These are phyloP conservation scores for Trinorchestia longiramus DNA, from an alignment of 1,140 invertebrate genomes.

Conservation along the genomic window DNA sequence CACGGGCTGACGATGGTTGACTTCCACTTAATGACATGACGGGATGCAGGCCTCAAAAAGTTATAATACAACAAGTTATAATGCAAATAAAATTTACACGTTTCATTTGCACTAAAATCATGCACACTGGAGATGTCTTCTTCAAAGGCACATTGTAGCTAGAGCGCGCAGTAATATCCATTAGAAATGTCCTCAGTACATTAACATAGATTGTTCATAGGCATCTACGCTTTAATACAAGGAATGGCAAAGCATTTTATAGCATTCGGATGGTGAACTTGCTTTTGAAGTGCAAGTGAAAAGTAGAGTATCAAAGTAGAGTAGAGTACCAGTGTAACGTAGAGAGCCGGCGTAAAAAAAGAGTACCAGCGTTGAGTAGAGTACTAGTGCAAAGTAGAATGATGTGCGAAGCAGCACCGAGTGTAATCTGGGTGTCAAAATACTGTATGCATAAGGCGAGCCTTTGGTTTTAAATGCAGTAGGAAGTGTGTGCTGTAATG, in stretches of 20 bases:
- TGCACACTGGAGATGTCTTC: background rate
- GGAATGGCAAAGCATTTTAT: background rate
- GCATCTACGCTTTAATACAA: background rate
- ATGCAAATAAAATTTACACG: no score
- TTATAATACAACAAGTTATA: background rate
- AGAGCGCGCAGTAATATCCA: background rate
- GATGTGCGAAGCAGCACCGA: no score
- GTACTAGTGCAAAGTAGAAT: no score
- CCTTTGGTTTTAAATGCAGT: background rate
- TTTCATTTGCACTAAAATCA: background rate
- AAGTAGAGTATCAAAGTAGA: no score
- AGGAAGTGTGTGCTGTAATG: background rate
- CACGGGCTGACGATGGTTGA: no score
- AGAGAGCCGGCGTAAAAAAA: no score
- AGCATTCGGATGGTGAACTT: background rate
- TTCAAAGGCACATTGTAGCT: background rate
- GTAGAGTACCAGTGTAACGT: no score
- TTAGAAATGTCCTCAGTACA: background rate
- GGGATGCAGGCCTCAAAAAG: background rate
- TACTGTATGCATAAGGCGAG: no score
- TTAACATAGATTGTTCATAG: background rate
- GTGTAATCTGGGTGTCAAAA: no score
- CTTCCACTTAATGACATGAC: background rate
- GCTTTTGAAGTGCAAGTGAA: background rate
- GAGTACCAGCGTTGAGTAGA: no score